A percentile compares a stretch with the other conserved stretches of the same genome.
Conservation (phyloP, 1,140 invertebrate species). For the Chionoecetes opilio region DNA sequence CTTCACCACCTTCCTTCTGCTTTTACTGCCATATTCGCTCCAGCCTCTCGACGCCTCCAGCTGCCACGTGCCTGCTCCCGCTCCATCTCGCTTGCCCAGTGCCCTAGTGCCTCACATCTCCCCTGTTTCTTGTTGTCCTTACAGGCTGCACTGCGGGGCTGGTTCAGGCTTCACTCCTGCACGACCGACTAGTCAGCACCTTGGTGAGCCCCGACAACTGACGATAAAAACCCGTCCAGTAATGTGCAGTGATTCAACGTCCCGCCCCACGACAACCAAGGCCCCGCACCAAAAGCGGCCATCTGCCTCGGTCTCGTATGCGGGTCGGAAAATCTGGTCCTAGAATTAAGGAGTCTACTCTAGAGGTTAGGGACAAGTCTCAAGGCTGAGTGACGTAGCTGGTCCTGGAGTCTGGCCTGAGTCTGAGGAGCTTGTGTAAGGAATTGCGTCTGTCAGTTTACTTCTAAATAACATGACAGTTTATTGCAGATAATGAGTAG, state of each 20-base stretch:
- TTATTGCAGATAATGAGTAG: too few species aligned
- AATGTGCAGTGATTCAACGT: neutral
- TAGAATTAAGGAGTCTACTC: too few species aligned
- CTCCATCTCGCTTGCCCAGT: neutral
- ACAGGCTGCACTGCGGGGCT: neutral
- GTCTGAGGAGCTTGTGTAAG: too few species aligned
- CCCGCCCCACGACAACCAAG: neutral
- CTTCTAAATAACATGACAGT: too few species aligned
- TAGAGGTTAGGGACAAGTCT: too few species aligned
- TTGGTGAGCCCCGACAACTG: neutral
- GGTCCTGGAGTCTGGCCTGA: too few species aligned
- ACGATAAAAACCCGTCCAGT: conserved; percentile 16
- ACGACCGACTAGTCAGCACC: neutral
- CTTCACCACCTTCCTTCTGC: neutral
- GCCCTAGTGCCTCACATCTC: neutral
- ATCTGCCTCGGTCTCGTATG: neutral
- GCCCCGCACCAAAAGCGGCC: neutral
- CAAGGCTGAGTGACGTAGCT: too few species aligned
- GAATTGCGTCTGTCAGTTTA: too few species aligned
- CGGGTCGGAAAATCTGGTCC: neutral
- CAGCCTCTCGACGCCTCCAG: neutral
- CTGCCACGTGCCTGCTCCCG: neutral
- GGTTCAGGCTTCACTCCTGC: neutral
- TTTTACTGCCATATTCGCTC: neutral
- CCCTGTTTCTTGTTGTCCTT: neutral